A percentile compares a stretch with the other conserved stretches of the same genome.
Conservation (phyloP, 2,113 vertebrate species). For the Thunnus maccoyii region DNA sequence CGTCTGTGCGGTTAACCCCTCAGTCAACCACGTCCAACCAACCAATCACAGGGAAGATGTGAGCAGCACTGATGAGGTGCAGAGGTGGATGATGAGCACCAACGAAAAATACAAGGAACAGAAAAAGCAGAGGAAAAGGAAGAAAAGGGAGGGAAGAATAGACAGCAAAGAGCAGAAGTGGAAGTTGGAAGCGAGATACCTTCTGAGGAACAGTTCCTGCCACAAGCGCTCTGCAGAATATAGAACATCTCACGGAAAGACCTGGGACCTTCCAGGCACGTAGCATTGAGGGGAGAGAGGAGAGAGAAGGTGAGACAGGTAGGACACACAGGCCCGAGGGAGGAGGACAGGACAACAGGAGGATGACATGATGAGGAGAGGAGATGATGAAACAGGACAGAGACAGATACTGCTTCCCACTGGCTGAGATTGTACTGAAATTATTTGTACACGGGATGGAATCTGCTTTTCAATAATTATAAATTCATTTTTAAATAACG, state of each 20-base stretch:
- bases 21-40: slow-evolving; percentile 10
- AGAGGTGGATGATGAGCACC: slow-evolving; percentile 42
- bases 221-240: slow-evolving; percentile 98
- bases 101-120: slow-evolving; percentile 6
- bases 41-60: slow-evolving; percentile 21
- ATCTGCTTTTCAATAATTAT: too few species aligned
- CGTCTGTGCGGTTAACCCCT: not conserved
- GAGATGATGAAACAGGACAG: not conserved
- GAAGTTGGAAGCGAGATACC: slow-evolving; percentile 89
- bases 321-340: slow-evolving; percentile 28
- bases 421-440: not conserved
- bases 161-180: slow-evolving; percentile 8
- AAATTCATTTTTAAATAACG: not conserved
- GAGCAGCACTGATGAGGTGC: slow-evolving; percentile 46
- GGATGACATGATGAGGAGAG: not conserved
- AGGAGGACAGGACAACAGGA: slow-evolving; percentile 22
- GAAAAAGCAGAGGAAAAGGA: slow-evolving; percentile 6
- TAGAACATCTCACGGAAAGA: slow-evolving; percentile 99
- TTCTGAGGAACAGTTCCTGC: slow-evolving; percentile 99
- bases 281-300: slow-evolving; percentile 84
- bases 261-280: slow-evolving; percentile 96
- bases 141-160: slow-evolving; percentile 12
- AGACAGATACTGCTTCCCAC: slow-evolving; percentile 2
- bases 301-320: slow-evolving; percentile 56
- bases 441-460: not conserved